Evolutionary conservation across 2,888 invertebrate species (phyloP).

Genomic region (Dryomyza anilis): DNA sequence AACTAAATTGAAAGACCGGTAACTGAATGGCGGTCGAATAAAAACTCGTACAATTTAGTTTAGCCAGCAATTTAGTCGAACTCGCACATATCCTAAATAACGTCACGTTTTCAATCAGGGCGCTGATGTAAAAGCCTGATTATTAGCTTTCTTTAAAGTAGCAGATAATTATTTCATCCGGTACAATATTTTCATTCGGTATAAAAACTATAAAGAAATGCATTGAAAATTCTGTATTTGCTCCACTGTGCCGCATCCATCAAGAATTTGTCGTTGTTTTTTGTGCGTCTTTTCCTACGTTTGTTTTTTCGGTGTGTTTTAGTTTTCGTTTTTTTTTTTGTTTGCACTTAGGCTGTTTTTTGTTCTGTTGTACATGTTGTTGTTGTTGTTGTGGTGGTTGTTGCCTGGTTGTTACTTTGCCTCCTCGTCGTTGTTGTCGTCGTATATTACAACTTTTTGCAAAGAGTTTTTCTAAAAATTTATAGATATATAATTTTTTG

Average conservation of each 20-base stretch:
- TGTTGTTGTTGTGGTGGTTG: slow-evolving; percentile 2
- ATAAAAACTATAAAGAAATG: too few relatives aligned
- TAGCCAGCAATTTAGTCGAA: too few relatives aligned
- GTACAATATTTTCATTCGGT: too few relatives aligned
- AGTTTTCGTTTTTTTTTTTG: slow-evolving; percentile 43
- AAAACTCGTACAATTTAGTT: too few relatives aligned
- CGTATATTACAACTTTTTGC: slow-evolving; percentile 28
- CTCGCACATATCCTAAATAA: too few relatives aligned
- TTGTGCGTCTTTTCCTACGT: slow-evolving; percentile 8
- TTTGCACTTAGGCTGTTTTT: slow-evolving; percentile 28
- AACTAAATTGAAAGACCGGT: too few relatives aligned
- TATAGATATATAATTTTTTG: slow-evolving; percentile 38
- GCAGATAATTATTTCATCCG: too few relatives aligned
- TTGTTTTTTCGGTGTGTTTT: slow-evolving; percentile 36
- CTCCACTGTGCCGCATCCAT: slow-evolving; percentile 14
- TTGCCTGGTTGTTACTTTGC: slow-evolving; percentile 10
- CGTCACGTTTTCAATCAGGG: too few relatives aligned
- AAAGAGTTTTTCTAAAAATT: slow-evolving; percentile 19
- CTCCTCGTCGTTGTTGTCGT: background rate
- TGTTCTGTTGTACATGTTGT: background rate
- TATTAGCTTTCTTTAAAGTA: too few relatives aligned
- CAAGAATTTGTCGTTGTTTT: slow-evolving; percentile 20
- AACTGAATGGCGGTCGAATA: too few relatives aligned
- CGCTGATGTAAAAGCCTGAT: too few relatives aligned
- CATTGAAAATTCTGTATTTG: too few relatives aligned